phyloP scores from a whole-genome alignment of 2,888 invertebrate species.

The Eulithis testata region DNA sequence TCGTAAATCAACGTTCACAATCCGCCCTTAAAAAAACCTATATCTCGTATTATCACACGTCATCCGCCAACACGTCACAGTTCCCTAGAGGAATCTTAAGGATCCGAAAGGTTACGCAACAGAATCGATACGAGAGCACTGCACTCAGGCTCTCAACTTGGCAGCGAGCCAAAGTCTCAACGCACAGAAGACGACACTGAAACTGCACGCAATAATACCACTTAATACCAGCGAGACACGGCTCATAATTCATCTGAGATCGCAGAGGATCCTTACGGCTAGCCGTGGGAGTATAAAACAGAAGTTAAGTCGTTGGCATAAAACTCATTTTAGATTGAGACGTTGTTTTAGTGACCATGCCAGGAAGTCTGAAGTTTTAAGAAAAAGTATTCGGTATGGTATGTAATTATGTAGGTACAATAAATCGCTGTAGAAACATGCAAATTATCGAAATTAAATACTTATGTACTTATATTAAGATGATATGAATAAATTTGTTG shows the following conservation, averaged over 20 bases:
- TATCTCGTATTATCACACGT: conserved; percentile 1
- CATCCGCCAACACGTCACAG: conserved; percentile 2
- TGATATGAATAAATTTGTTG: too few relatives aligned
- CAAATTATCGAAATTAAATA: too few relatives aligned
- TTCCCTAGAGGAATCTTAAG: conserved; percentile 2
- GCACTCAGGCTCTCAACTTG: conserved; percentile 19
- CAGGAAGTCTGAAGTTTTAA: too few relatives aligned
- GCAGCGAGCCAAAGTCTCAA: conserved; percentile 12
- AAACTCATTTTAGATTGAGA: neutral
- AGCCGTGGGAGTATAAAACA: neutral
- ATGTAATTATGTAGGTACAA: too few relatives aligned
- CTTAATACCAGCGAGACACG: neutral
- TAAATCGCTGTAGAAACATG: too few relatives aligned
- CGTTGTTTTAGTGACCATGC: neutral
- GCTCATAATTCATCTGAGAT: neutral
- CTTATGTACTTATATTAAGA: too few relatives aligned
- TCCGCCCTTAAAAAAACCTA: neutral
- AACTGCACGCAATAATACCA: neutral
- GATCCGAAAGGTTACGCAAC: conserved; percentile 26
- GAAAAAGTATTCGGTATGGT: too few relatives aligned
- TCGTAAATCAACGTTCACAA: too few relatives aligned
- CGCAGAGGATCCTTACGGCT: too few relatives aligned
- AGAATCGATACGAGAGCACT: conserved; percentile 28
- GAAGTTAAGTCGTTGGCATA: neutral
- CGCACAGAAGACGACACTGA: conserved; percentile 5